phyloP scores from a whole-genome alignment of 2,113 vertebrate species.

The Saiga tatarica region DNA sequence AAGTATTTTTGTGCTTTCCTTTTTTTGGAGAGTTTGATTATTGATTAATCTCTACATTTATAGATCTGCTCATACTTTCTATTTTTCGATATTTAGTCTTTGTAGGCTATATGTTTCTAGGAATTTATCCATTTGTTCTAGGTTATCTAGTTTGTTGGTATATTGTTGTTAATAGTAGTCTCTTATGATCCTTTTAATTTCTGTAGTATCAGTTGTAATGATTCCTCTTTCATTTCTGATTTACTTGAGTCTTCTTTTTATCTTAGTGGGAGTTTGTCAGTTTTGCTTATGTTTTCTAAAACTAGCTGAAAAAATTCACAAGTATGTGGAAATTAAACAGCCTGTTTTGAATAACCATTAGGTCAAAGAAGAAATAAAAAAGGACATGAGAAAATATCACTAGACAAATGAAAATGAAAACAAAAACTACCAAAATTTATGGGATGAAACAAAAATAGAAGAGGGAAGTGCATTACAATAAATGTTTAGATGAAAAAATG shows the following conservation, averaged over 20 bases:
- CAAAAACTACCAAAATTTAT: not conserved
- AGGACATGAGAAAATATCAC: not conserved
- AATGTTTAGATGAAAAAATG: not conserved
- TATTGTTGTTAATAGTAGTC: not conserved
- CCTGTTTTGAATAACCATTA: not conserved
- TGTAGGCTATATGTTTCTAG: not conserved
- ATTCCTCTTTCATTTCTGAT: not conserved
- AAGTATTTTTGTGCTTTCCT: not conserved
- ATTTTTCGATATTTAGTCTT: not conserved
- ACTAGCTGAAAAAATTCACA: not conserved
- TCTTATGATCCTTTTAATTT: not conserved
- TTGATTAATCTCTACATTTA: not conserved
- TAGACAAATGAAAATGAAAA: not conserved
- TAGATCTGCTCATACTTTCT: not conserved
- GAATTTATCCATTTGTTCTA: not conserved
- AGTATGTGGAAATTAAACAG: not conserved
- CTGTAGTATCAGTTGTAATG: not conserved
- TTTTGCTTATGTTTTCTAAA: constrained; percentile 8
- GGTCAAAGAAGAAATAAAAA: not conserved
- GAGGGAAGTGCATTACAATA: not conserved
- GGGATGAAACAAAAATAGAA: not conserved
- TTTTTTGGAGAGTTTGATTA: not conserved
- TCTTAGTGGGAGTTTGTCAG: not conserved
- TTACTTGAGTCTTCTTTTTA: not conserved
- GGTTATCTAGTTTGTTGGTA: not conserved